phyloP scores from a whole-genome alignment of 2,888 invertebrate species.

The Drosophila borealis region DNA sequence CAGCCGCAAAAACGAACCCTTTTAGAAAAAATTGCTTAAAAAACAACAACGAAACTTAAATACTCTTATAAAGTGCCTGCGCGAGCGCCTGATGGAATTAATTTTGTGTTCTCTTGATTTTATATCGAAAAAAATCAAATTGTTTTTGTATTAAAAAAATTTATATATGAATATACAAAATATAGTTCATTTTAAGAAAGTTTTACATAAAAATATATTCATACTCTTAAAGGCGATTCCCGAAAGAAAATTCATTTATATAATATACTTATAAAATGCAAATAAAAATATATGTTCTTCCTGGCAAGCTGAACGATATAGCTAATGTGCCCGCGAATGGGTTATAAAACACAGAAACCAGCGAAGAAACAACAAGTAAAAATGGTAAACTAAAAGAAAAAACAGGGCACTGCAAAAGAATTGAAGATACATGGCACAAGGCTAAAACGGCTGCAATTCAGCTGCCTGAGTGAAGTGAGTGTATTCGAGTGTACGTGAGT shows the following conservation, averaged over 20 bases:
- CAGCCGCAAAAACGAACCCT: constrained; percentile 17
- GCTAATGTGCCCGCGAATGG: not conserved
- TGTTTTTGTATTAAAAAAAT: too few relatives aligned
- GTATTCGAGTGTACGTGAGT: constrained; percentile 34
- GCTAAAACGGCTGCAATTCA: constrained; percentile 64
- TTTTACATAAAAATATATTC: too few relatives aligned
- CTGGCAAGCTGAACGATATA: not conserved
- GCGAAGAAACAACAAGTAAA: constrained; percentile 44
- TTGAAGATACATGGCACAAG: constrained; percentile 67
- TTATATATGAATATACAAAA: too few relatives aligned
- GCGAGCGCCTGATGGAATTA: not conserved
- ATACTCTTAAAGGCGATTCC: too few relatives aligned
- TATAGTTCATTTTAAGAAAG: too few relatives aligned
- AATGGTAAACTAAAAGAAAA: constrained; percentile 26
- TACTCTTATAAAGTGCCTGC: constrained; percentile 2
- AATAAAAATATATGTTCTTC: too few relatives aligned
- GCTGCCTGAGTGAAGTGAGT: constrained; percentile 37
- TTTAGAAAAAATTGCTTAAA: constrained; percentile 8
- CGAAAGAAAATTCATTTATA: too few relatives aligned
- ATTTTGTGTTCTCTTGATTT: too few relatives aligned
- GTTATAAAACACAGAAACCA: constrained; percentile 21
- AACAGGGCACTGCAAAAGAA: constrained; percentile 23
- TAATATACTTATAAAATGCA: too few relatives aligned
- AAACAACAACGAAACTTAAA: constrained; percentile 1
- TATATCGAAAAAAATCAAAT: too few relatives aligned